These are phyloP conservation scores for Baccha elongata DNA, from an alignment of 2,888 invertebrate species.

Conservation along the genomic window DNA sequence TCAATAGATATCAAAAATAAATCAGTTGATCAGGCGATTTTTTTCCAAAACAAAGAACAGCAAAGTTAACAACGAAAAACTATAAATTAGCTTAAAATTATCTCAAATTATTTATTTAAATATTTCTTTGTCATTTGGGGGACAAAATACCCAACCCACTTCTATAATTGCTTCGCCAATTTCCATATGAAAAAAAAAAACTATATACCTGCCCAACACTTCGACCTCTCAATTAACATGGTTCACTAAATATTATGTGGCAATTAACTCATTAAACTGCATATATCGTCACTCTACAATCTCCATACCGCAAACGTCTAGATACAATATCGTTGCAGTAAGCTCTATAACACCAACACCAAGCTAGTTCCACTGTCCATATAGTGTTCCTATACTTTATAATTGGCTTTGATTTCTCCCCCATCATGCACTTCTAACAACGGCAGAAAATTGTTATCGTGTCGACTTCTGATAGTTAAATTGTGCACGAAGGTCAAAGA, in stretches of 20 bases:
- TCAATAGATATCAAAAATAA: too few relatives aligned
- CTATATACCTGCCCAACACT: not conserved
- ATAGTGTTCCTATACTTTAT: conserved; percentile 33
- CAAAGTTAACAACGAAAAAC: too few relatives aligned
- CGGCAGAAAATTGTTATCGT: conserved; percentile 52
- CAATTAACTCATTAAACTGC: conserved; percentile 65
- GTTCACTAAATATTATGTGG: conserved; percentile 49
- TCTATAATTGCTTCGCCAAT: too few relatives aligned
- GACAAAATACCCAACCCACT: too few relatives aligned
- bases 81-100: too few relatives aligned
- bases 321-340: conserved; percentile 4
- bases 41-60: too few relatives aligned
- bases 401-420: conserved; percentile 55
- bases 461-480: conserved; percentile 51
- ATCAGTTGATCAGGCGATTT: too few relatives aligned
- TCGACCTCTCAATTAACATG: conserved; percentile 56
- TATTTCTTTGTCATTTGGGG: too few relatives aligned
- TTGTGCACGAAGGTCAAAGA: conserved; percentile 68
- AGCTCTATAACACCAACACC: too few relatives aligned
- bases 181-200: not conserved
- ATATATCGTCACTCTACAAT: conserved; percentile 38
- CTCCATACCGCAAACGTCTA: conserved; percentile 13
- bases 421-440: conserved; percentile 7
- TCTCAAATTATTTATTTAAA: too few relatives aligned
- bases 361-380: not conserved